Evolutionary conservation across 1,140 invertebrate species (phyloP).

Genomic region (Eriosoma lanigerum): DNA sequence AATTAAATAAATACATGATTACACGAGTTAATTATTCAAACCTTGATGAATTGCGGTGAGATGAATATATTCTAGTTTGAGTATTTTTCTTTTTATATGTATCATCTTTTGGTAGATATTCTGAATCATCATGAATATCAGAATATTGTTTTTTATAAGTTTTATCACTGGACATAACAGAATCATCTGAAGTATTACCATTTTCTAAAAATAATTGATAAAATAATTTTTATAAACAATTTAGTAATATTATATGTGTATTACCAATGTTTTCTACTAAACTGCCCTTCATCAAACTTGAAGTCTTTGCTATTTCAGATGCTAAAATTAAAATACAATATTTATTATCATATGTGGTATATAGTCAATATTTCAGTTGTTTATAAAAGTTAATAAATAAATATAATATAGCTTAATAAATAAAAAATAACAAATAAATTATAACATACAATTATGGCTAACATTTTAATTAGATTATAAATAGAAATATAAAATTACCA

Average conservation of each 20-base stretch:
- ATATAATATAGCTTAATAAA: too few species aligned
- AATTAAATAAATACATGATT: background rate
- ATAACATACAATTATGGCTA: too few species aligned
- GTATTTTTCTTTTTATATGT: background rate
- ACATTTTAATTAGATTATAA: background rate
- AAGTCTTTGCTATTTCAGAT: conserved; percentile 32
- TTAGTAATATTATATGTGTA: background rate
- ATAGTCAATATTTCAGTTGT: too few species aligned
- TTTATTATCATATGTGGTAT: background rate
- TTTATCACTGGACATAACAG: background rate
- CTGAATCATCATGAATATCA: background rate
- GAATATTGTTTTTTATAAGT: background rate
- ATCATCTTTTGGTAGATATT: background rate
- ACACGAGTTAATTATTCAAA: background rate
- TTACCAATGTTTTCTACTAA: conserved; percentile 26
- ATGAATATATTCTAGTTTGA: background rate
- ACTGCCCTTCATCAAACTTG: conserved; percentile 16
- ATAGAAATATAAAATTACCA: conserved; percentile 14
- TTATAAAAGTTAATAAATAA: too few species aligned
- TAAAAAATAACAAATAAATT: background rate
- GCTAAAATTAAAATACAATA: conserved; percentile 8
- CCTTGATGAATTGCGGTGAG: conserved; percentile 1
- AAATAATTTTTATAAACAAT: background rate
- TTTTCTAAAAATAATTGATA: conserved; percentile 16
- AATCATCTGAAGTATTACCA: conserved; percentile 30